phyloP scores from a whole-genome alignment of 2,888 invertebrate genomes.

The Melanargia galathea region DNA sequence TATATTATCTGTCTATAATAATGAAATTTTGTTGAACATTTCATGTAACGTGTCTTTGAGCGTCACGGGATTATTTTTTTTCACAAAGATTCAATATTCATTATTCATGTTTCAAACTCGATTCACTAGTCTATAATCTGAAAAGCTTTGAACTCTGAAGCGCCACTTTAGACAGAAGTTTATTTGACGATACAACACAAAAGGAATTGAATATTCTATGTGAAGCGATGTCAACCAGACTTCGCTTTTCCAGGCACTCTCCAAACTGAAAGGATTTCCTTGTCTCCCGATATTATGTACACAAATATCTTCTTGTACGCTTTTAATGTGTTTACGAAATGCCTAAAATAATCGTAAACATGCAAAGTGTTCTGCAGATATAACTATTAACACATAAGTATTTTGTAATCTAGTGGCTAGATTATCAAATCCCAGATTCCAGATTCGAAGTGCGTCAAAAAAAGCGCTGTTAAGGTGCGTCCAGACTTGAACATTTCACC shows the following conservation, averaged over 20 bases:
- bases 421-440: no score
- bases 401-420: no score
- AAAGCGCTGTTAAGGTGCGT: no score
- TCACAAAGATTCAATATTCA: background rate
- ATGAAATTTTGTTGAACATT: no score
- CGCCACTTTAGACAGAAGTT: background rate
- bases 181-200: background rate
- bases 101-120: background rate
- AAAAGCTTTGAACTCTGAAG: background rate
- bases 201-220: conserved; percentile 10
- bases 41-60: no score
- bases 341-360: background rate
- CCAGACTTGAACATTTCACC: no score
- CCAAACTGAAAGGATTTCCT: conserved; percentile 15
- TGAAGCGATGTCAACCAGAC: background rate
- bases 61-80: no score
- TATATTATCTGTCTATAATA: no score
- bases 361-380: background rate
- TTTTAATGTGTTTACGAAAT: background rate
- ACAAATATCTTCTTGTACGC: background rate
- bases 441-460: no score
- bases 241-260: background rate
- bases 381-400: background rate
- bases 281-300: background rate
- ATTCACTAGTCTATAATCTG: background rate